Conservation (phyloP, 2,888 invertebrate species). For the Linyphia triangularis region DNA sequence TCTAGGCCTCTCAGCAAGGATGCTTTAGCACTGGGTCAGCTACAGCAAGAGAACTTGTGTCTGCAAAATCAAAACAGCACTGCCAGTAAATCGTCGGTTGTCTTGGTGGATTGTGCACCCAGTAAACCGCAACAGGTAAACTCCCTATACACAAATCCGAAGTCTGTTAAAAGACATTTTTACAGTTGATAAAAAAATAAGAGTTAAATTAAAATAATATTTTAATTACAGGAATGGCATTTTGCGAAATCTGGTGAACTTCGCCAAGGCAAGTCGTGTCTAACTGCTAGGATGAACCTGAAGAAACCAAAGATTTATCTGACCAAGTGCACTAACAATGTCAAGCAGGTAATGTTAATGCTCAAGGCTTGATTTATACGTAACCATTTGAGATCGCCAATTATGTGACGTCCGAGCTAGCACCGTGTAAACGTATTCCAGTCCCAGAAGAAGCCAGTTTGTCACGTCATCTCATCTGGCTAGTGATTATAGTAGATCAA, state of each 20-base stretch:
- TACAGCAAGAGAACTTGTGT: constrained; percentile 85
- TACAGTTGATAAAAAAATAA: background rate
- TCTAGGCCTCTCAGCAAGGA: constrained; percentile 82
- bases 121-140: constrained; percentile 51
- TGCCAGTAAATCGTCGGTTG: constrained; percentile 19
- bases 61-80: constrained; percentile 27
- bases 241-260: constrained; percentile 74
- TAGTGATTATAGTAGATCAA: too few species aligned
- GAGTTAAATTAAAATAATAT: background rate
- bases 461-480: too few species aligned
- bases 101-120: constrained; percentile 24
- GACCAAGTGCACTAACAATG: constrained; percentile 52
- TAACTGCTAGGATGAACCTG: constrained; percentile 51
- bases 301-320: constrained; percentile 51
- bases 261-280: constrained; percentile 64
- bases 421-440: too few species aligned
- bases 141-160: too few species aligned
- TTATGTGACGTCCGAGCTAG: too few species aligned
- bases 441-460: too few species aligned
- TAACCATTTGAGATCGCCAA: background rate
- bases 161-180: background rate
- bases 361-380: too few species aligned
- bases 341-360: constrained; percentile 57
- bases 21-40: constrained; percentile 85
- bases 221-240: constrained; percentile 74